Conservation (phyloP, 2,797 vertebrate species). For the Coracias cyanogaster region DNA sequence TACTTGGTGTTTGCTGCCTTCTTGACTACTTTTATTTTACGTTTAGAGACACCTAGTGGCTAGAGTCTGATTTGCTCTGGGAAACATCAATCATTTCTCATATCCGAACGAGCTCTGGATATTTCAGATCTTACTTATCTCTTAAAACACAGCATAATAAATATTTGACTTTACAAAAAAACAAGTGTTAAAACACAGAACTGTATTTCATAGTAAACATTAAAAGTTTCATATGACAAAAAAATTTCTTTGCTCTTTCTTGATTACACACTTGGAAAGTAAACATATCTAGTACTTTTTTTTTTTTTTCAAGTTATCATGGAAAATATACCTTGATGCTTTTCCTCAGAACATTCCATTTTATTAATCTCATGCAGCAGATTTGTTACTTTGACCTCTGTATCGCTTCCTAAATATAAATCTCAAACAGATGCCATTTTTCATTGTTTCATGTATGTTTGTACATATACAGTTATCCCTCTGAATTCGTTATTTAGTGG, state of each 20-base stretch:
- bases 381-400: not conserved
- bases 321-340: not conserved
- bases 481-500: not conserved
- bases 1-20: accelerated
- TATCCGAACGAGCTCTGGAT: accelerated
- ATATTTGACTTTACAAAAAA: not conserved
- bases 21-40: not conserved
- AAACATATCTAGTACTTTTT: not conserved
- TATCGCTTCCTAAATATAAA: not conserved
- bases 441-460: not conserved
- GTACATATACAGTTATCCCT: not conserved
- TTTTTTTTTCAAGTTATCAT: not conserved
- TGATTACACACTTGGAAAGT: not conserved
- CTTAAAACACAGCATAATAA: not conserved
- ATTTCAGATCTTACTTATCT: not conserved
- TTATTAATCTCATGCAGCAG: not conserved
- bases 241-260: not conserved
- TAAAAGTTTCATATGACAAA: not conserved
- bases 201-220: not conserved
- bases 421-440: not conserved
- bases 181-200: not conserved
- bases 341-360: not conserved
- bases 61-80: not conserved
- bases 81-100: not conserved
- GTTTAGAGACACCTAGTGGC: slow-evolving; percentile 23